Base-by-base conservation (phyloP, 2,113 vertebrate genomes). In the Psilopogon haemacephalus region DNA sequence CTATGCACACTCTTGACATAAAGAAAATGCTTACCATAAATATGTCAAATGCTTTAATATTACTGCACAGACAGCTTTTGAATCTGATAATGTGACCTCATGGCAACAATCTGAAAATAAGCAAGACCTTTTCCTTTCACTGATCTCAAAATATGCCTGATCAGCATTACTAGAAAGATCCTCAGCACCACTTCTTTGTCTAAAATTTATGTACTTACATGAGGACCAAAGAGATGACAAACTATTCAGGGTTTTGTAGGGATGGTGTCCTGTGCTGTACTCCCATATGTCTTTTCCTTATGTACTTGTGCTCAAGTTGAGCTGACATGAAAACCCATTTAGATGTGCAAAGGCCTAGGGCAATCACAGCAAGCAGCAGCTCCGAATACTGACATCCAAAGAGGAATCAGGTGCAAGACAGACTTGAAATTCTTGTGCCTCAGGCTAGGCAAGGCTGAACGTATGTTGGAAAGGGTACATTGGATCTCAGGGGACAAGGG, bases 71-170 rank as follows among this genome's bases (percentile, higher is more conserved):
- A 24, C 5, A 35, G 30, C 86, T 92, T 95, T 91, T 87, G 63
- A 93, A 60, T 90, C 78, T 86, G n/a, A 33, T 60, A 84, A 86
- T 12, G 35, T 64, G 79, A 71, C 54, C 35, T 90, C 81, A 91
- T 73, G 65, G 5, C 81, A 86, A 83, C 20, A 92, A 59, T 86
- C 18, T 89, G 60, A 90, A 96, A 94, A 59, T 4, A 90, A 88
- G 14, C 42, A 42, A 16, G 42, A 62, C 11, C 42, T 59, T 85
- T 73, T 56, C 4, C 73, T 71, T 86, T 77, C 54, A 84, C 33
- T 73, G 72, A 56, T 60, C 60, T 95, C 73, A 92, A 94, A 95
- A 94, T 35, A 84, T 10, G 28, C 14, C 88, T 62, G 37, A 76
- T 89, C 64, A 88, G 70, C 16, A 60, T 33, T 80, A 68, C 37